Base-by-base conservation (phyloP, 2,113 vertebrate genomes). In the Numenius arquata region DNA sequence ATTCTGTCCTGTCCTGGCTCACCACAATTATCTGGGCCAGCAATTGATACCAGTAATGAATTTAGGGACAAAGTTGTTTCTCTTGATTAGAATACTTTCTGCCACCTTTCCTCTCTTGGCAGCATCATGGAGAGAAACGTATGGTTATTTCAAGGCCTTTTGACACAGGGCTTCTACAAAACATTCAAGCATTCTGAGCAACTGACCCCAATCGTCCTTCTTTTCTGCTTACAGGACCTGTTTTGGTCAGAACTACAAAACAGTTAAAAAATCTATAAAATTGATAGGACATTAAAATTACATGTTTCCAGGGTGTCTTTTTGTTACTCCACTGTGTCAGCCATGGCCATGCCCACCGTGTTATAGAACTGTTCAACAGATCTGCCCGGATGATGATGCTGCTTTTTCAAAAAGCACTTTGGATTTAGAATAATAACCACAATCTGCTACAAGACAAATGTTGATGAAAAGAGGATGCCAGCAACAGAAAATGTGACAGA, bases 381-480 rank as follows among this genome's bases (percentile, higher is more conserved):
- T 93, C 77, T 81, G 73, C 61, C 26, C 6, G 3, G 53, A 77
- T 48, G 48, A 74, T 26, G 41, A 53, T 52, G 59, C 34, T 36
- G 45, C 50, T 88, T 91, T 94, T 74, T 81, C 82, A 71, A 73
- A 96, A 92, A 93, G 36, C 47, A 71, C 41, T 96, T 92, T 93
- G 88, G n/a, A 93, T 92, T 94, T 96, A 36, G 88, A 95, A 94
- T 83, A 85, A 94, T 78, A 97, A 96, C 47, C 52, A 55, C 95
- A 92, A 94, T 93, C 85, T 87, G 93, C 94, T 96, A 79, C 85
- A 70, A 97, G 90, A 93, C 85, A 96, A 97, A 95, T 95, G 90
- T 93, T 96, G 94, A 95, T 93, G 70, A 90, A 94, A 95, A 79
- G 58, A 92, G 70, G 74, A 79, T 92, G 94, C 92, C 92, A 96